Conservation (phyloP, 1,140 invertebrate genomes). For the Doryteuthis pealeii region DNA sequence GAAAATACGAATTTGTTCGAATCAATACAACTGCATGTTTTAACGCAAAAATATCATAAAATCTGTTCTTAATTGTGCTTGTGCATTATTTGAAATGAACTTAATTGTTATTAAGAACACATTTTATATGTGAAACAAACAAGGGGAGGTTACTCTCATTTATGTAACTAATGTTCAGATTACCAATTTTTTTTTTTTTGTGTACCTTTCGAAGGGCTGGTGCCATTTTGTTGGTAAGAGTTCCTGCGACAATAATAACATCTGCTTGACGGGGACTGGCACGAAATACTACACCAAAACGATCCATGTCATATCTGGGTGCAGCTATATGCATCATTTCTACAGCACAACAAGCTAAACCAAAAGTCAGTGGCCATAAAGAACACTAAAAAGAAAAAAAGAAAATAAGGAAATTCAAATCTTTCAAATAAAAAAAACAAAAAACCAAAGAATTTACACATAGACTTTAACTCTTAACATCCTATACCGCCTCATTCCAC, state of each 20-base stretch:
- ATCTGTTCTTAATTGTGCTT: no score
- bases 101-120: no score
- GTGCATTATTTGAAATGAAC: no score
- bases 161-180: no score
- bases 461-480: no score
- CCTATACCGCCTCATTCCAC: no score
- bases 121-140: no score
- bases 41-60: no score
- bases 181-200: no score
- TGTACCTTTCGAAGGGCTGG: constrained; percentile 89
- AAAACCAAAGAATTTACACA: not conserved
- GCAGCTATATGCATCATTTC: constrained; percentile 99
- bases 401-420: not conserved
- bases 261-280: constrained; percentile 91
- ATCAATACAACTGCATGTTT: no score
- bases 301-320: constrained; percentile 93
- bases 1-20: no score
- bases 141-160: no score
- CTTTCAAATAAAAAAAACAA: not conserved
- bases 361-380: constrained; percentile 95
- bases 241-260: constrained; percentile 97
- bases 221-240: constrained; percentile 99
- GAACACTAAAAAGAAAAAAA: constrained; percentile 67
- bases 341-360: constrained; percentile 95
- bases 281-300: constrained; percentile 90